Evolutionary conservation across 30 jellyfish, hydroid and myxozoan genomes (phyloP).

Genomic region (Turritopsis rubra): DNA sequence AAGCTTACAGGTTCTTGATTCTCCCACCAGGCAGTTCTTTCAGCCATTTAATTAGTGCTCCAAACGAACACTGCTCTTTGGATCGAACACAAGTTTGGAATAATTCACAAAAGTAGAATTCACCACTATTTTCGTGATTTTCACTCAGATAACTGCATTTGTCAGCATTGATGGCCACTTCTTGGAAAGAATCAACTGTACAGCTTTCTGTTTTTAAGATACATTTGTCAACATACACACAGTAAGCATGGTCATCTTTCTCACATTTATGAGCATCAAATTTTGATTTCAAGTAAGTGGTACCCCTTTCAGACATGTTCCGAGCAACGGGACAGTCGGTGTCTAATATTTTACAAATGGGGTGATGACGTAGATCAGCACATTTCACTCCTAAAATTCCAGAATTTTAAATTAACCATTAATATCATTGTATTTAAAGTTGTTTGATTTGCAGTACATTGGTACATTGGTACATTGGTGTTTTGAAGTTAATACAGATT

Average conservation of each 20-base stretch:
- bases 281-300: not conserved
- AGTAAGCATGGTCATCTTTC: not conserved
- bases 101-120: not conserved
- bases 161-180: not conserved
- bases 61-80: not conserved
- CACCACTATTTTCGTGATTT: not conserved
- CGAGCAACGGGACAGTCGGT: not conserved
- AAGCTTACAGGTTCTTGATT: not conserved
- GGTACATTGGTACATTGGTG: not conserved
- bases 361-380: not conserved
- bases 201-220: not conserved
- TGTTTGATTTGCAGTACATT: too few relatives aligned
- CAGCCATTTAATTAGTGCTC: not conserved
- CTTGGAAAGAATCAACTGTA: not conserved
- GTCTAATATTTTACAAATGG: not conserved
- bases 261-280: not conserved
- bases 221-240: not conserved
- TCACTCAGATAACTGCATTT: not conserved
- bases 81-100: not conserved
- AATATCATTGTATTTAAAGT: too few relatives aligned
- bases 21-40: not conserved
- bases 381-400: not conserved
- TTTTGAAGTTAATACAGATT: too few relatives aligned
- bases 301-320: not conserved
- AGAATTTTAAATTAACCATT: too few relatives aligned